Evolutionary conservation across 2,797 vertebrate species (phyloP).

Genomic region (Sphenodon punctatus): DNA sequence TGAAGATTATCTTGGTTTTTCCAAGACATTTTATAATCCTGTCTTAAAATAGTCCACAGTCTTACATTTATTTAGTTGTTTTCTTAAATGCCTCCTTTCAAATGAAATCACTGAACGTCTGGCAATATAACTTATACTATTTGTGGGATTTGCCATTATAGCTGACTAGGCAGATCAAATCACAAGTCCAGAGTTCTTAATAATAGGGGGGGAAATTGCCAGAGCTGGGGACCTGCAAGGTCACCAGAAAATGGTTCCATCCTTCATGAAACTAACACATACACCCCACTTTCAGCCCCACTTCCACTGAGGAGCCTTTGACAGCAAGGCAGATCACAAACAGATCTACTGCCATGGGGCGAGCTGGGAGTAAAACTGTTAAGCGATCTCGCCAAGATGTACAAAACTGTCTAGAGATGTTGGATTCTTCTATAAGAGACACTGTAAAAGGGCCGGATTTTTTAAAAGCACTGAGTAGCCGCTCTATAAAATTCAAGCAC

Average conservation of each 20-base stretch:
- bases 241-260: fast-evolving
- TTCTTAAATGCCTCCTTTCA: not conserved
- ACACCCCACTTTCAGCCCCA: not conserved
- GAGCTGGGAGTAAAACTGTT: too few relatives aligned
- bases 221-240: not conserved
- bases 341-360: not conserved
- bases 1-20: slow-evolving; percentile 42
- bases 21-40: slow-evolving; percentile 47
- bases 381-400: too few relatives aligned
- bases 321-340: fast-evolving
- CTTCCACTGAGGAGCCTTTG: not conserved
- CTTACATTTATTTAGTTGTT: not conserved
- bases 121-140: not conserved
- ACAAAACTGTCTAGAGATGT: too few relatives aligned
- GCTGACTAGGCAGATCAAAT: not conserved
- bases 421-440: not conserved
- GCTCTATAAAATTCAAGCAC: not conserved
- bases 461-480: not conserved
- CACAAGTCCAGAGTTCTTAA: not conserved
- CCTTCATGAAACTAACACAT: not conserved
- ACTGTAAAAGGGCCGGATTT: fast-evolving
- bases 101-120: not conserved
- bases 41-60: slow-evolving; percentile 31
- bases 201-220: not conserved
- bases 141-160: not conserved